Conservation (phyloP, 2,113 vertebrate genomes). For the Cinclus mexicanus region DNA sequence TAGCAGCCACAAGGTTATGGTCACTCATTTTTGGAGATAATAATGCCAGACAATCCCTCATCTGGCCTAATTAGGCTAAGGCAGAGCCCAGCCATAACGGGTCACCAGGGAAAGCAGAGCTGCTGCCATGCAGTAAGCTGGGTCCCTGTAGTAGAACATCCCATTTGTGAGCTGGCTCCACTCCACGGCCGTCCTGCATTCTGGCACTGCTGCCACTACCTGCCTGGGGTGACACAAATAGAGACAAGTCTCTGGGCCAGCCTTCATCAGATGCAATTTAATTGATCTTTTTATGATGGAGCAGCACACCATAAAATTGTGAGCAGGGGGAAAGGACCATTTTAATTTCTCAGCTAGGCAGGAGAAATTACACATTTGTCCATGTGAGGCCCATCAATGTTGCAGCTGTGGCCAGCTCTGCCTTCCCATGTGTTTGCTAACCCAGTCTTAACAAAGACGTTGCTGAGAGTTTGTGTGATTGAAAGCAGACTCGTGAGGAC, state of each 20-base stretch:
- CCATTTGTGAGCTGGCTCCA: background rate
- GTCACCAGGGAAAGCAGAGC: background rate
- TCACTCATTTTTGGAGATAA: background rate
- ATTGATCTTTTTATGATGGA: background rate
- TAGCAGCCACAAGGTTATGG: background rate
- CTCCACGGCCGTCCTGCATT: background rate
- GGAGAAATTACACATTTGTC: background rate
- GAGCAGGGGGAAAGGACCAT: background rate
- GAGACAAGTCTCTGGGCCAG: background rate
- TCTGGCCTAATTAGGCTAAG: background rate
- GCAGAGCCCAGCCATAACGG: background rate
- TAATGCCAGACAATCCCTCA: background rate
- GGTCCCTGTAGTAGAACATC: background rate
- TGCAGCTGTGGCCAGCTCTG: background rate
- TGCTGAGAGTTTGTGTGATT: background rate
- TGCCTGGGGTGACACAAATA: background rate
- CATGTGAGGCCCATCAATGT: background rate
- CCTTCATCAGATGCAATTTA: background rate
- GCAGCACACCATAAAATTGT: conserved; percentile 12
- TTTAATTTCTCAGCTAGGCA: conserved; percentile 10
- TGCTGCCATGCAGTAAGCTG: background rate
- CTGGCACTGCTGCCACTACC: background rate
- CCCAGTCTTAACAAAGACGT: background rate
- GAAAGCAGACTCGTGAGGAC: background rate
- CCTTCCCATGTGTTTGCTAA: background rate